Percentiles rank a stretch among this genome's conserved stretches.
These are phyloP conservation scores for Dipodomys ordii DNA, from an alignment of 2,113 vertebrate genomes.

Conservation along the genomic window DNA sequence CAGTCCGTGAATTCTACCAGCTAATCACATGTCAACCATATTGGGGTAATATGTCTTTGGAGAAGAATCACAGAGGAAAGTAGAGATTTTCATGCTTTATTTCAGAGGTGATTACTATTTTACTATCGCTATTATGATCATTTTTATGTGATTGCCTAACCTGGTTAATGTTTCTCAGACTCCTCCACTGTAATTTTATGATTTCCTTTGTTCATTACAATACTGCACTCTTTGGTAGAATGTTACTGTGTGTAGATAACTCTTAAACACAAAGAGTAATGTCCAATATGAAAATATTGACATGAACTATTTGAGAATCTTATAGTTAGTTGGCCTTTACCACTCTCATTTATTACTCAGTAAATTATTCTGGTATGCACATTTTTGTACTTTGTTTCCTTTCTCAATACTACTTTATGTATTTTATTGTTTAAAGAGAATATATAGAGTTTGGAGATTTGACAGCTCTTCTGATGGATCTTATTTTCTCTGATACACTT, in stretches of 20 bases:
- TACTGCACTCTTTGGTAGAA: not conserved
- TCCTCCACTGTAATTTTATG: not conserved
- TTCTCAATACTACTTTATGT: not conserved
- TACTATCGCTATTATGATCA: not conserved
- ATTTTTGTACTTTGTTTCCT: not conserved
- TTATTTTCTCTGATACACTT: not conserved
- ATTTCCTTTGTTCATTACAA: not conserved
- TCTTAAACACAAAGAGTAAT: not conserved
- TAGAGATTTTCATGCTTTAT: not conserved
- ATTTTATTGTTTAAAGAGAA: not conserved
- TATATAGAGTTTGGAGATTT: not conserved
- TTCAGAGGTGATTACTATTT: not conserved
- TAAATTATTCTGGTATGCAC: not conserved
- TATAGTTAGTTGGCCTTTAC: not conserved
- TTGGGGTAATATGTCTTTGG: not conserved
- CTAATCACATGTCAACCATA: not conserved
- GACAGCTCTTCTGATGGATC: too few relatives aligned
- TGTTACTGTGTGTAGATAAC: not conserved
- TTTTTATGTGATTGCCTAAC: not conserved
- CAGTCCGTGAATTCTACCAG: not conserved
- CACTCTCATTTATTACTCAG: not conserved
- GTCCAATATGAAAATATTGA: not conserved
- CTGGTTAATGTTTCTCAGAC: fast-evolving
- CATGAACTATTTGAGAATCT: not conserved
- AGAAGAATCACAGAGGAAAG: not conserved